A percentile compares a stretch with the other conserved stretches of the same genome.
phyloP scores from a whole-genome alignment of 2,113 vertebrate species.

The Anolis sagrei region DNA sequence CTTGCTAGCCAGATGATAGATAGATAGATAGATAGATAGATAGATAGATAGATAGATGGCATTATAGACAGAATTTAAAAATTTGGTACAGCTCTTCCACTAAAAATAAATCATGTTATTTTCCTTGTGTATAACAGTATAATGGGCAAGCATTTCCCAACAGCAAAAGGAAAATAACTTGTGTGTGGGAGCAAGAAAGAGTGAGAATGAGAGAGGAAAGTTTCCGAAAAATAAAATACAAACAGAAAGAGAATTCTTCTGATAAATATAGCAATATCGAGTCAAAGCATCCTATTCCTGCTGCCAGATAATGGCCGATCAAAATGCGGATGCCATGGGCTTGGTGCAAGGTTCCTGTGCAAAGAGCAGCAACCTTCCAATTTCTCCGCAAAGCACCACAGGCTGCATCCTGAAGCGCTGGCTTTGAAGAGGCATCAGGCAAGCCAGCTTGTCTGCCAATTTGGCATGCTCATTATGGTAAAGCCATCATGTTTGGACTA shows the following conservation, averaged over 20 bases:
- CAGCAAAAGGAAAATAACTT: not conserved
- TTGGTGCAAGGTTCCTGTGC: not conserved
- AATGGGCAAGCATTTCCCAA: not conserved
- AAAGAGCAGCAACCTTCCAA: not conserved
- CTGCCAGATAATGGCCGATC: not conserved
- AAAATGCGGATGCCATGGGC: not conserved
- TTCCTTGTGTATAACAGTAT: not conserved
- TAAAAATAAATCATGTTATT: not conserved
- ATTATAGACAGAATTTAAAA: not conserved
- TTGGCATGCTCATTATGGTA: not conserved
- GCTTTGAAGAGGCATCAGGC: not conserved
- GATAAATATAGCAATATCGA: not conserved
- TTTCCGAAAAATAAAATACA: not conserved
- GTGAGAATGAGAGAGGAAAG: not conserved
- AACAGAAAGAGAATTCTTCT: not conserved
- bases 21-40: not conserved
- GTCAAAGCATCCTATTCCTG: not conserved
- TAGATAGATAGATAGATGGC: not conserved
- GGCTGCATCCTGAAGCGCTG: not conserved
- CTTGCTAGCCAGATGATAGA: no score
- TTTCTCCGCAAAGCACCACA: constrained; percentile 14
- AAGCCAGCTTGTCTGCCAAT: not conserved
- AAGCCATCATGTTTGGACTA: not conserved
- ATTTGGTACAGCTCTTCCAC: not conserved
- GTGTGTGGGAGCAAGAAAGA: not conserved